Conservation (phyloP, 1,140 invertebrate genomes). For the Drosophila ambigua region DNA sequence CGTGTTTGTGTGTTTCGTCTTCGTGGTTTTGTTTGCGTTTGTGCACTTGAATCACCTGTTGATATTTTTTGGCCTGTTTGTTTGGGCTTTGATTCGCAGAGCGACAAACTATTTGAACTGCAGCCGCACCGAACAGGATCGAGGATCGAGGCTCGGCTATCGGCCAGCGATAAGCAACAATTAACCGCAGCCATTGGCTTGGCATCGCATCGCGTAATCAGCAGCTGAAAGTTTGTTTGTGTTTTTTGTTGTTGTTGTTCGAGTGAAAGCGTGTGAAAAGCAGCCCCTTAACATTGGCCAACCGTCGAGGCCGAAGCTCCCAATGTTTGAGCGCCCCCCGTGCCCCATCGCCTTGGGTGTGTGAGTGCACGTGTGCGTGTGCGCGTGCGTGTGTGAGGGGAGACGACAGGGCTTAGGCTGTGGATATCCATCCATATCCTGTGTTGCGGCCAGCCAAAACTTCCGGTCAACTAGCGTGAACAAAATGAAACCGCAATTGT, state of each 20-base stretch:
- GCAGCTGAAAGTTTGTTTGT: slow-evolving; percentile 27
- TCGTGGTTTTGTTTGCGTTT: slow-evolving; percentile 16
- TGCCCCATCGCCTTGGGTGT: slow-evolving; percentile 1
- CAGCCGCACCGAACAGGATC: too few relatives aligned
- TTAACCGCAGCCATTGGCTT: too few relatives aligned
- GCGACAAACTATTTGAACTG: too few relatives aligned
- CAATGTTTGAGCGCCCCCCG: not conserved
- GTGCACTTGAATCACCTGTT: slow-evolving; percentile 27
- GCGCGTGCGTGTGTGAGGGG: too few relatives aligned
- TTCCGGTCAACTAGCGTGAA: slow-evolving; percentile 41
- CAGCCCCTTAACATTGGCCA: slow-evolving; percentile 45
- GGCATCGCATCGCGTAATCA: too few relatives aligned
- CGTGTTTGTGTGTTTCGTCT: not conserved
- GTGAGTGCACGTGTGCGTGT: not conserved
- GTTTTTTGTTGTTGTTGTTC: slow-evolving; percentile 41
- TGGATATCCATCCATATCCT: slow-evolving; percentile 41
- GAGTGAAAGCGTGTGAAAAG: slow-evolving; percentile 80
- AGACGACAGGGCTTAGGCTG: too few relatives aligned
- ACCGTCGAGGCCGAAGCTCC: slow-evolving; percentile 22
- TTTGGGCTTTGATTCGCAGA: not conserved
- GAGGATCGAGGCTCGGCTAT: too few relatives aligned
- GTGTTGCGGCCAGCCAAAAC: slow-evolving; percentile 56
- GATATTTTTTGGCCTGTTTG: not conserved
- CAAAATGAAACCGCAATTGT: slow-evolving; percentile 65
- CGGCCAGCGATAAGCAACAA: too few relatives aligned